Evolutionary conservation across 2,888 invertebrate genomes (phyloP).

Genomic region (Catocala fraxini): DNA sequence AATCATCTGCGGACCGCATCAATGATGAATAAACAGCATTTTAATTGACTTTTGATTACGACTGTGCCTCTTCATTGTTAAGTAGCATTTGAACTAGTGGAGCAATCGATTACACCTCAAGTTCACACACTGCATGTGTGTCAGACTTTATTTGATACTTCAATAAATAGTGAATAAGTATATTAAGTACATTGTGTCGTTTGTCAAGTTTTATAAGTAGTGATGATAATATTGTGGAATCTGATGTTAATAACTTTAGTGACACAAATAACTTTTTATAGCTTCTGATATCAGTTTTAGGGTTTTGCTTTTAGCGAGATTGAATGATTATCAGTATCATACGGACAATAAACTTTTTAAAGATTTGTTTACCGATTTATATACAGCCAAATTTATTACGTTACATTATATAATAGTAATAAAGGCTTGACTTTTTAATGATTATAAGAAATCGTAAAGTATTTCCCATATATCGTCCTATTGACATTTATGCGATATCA

Average conservation of each 20-base stretch:
- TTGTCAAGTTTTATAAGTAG: not conserved
- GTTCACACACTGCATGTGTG: slow-evolving; percentile 29
- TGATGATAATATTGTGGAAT: slow-evolving; percentile 1
- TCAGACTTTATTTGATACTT: slow-evolving; percentile 24
- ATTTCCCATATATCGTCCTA: slow-evolving; percentile 10
- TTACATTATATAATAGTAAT: slow-evolving; percentile 2
- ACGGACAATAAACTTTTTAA: not conserved
- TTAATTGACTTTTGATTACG: slow-evolving; percentile 85
- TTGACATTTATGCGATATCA: slow-evolving; percentile 19
- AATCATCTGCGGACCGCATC: slow-evolving; percentile 73
- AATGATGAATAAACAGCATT: slow-evolving; percentile 82
- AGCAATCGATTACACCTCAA: slow-evolving; percentile 62
- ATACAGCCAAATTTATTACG: slow-evolving; percentile 4
- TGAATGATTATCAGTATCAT: not conserved
- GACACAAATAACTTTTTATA: slow-evolving; percentile 14
- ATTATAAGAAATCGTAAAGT: slow-evolving; percentile 13
- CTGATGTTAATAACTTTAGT: slow-evolving; percentile 3
- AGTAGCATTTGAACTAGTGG: slow-evolving; percentile 62
- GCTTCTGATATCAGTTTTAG: not conserved
- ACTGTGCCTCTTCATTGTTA: slow-evolving; percentile 76
- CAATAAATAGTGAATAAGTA: slow-evolving; percentile 6
- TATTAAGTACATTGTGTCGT: not conserved
- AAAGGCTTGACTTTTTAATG: slow-evolving; percentile 9
- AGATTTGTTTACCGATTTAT: slow-evolving; percentile 9
- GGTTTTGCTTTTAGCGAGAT: slow-evolving; percentile 1